Percentiles rank a stretch among this genome's conserved stretches.
phyloP scores from a whole-genome alignment of 2,113 vertebrate species.

The Leucosticte australis region DNA sequence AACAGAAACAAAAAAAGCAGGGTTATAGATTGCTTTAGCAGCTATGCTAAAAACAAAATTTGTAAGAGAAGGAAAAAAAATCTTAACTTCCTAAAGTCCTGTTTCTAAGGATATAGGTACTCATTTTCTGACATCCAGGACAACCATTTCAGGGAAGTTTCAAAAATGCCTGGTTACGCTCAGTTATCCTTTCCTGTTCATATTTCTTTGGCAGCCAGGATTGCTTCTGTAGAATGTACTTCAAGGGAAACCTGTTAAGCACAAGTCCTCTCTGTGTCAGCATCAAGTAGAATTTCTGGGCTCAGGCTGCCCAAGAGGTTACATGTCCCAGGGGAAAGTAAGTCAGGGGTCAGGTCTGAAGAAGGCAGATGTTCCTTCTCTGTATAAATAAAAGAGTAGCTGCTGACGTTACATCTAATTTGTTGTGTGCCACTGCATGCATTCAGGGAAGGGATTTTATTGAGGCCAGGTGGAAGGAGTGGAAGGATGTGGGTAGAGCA shows the following conservation, averaged over 20 bases:
- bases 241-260: neutral
- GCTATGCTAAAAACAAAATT: neutral
- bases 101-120: neutral
- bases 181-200: neutral
- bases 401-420: neutral
- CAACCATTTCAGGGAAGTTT: neutral
- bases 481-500: neutral
- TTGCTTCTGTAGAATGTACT: neutral
- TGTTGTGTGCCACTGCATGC: neutral
- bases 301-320: neutral
- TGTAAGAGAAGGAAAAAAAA: neutral
- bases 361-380: neutral
- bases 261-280: neutral
- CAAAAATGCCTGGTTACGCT: neutral
- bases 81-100: neutral
- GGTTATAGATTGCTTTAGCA: neutral
- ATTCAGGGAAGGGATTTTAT: neutral
- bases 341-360: neutral
- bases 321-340: neutral
- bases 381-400: neutral
- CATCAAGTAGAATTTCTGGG: neutral
- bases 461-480: neutral
- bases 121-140: neutral
- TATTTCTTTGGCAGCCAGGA: neutral
- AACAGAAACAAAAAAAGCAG: neutral